These are phyloP conservation scores for Zaprionus camerounensis DNA, from an alignment of 1,140 invertebrate genomes.

Conservation along the genomic window DNA sequence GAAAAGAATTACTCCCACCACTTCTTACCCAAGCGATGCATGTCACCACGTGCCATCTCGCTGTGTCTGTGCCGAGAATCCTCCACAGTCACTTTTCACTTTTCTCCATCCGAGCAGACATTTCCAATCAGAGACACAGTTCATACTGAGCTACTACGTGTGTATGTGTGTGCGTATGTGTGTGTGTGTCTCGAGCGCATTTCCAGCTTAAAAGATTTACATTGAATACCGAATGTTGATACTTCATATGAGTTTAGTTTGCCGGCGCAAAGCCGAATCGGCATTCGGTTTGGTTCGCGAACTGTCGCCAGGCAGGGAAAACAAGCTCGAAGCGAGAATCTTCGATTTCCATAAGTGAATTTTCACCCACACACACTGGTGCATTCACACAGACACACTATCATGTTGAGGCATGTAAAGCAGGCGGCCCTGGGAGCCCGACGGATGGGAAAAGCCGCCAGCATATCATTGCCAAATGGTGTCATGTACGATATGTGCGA, in stretches of 20 bases:
- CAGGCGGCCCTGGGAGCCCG: slow-evolving; percentile 29
- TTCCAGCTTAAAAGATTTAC: slow-evolving; percentile 79
- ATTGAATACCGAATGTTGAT: slow-evolving; percentile 78
- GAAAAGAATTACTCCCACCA: background rate
- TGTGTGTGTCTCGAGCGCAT: slow-evolving; percentile 57
- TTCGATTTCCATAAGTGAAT: slow-evolving; percentile 82
- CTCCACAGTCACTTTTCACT: slow-evolving; percentile 43
- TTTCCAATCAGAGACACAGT: slow-evolving; percentile 40
- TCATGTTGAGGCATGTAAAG: slow-evolving; percentile 41
- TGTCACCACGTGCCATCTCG: slow-evolving; percentile 23
- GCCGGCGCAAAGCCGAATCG: background rate
- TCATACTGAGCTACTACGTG: background rate
- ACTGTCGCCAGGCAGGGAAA: slow-evolving; percentile 31
- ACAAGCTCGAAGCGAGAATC: slow-evolving; percentile 50
- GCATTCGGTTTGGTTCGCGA: slow-evolving; percentile 25
- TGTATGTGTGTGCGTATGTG: slow-evolving; percentile 2
- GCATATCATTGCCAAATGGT: slow-evolving; percentile 69
- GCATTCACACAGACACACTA: slow-evolving; percentile 24
- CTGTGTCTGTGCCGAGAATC: slow-evolving; percentile 17
- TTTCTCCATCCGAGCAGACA: slow-evolving; percentile 21
- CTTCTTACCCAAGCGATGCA: slow-evolving; percentile 15
- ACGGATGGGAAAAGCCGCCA: slow-evolving; percentile 45
- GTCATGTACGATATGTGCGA: slow-evolving; percentile 80
- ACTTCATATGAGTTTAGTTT: slow-evolving; percentile 79
- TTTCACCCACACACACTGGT: slow-evolving; percentile 22